Evolutionary conservation across 2,113 vertebrate genomes (phyloP).

Genomic region (Tor tambroides): DNA sequence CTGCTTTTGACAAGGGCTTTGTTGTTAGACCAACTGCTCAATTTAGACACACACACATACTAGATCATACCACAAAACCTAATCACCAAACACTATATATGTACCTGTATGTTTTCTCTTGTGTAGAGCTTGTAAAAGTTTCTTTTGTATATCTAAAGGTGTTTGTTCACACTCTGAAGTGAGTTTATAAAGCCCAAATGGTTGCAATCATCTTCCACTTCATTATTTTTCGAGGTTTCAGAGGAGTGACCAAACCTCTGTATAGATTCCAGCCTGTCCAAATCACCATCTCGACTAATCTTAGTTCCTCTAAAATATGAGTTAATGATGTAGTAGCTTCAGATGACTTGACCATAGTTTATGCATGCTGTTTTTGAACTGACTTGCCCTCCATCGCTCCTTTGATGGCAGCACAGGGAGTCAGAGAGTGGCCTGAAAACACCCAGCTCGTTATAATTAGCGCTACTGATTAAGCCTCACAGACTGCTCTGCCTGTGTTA

Average conservation of each 20-base stretch:
- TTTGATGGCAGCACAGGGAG: conserved; percentile 19
- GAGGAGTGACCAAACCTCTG: conserved; percentile 5
- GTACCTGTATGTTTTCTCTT: not conserved
- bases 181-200: not conserved
- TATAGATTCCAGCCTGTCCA: not conserved
- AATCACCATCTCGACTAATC: not conserved
- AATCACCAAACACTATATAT: not conserved
- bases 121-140: not conserved
- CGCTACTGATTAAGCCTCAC: conserved; percentile 46
- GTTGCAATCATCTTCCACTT: not conserved
- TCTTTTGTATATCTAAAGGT: not conserved
- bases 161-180: not conserved
- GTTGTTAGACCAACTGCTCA: not conserved
- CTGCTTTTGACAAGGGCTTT: not conserved
- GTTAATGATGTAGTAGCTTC: conserved; percentile 13
- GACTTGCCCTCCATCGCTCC: not conserved
- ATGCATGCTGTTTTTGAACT: conserved; percentile 8
- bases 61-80: not conserved
- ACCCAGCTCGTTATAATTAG: conserved; percentile 56
- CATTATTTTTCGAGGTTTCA: conserved; percentile 8
- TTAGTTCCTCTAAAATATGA: conserved; percentile 23
- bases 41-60: not conserved
- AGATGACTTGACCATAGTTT: not conserved
- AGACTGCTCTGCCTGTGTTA: conserved; percentile 30
- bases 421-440: conserved; percentile 46